Evolutionary conservation across 2,113 vertebrate species (phyloP), one percentile per base, ranked within the genome.

Genomic region (Phyllostomus hastatus): DNA sequence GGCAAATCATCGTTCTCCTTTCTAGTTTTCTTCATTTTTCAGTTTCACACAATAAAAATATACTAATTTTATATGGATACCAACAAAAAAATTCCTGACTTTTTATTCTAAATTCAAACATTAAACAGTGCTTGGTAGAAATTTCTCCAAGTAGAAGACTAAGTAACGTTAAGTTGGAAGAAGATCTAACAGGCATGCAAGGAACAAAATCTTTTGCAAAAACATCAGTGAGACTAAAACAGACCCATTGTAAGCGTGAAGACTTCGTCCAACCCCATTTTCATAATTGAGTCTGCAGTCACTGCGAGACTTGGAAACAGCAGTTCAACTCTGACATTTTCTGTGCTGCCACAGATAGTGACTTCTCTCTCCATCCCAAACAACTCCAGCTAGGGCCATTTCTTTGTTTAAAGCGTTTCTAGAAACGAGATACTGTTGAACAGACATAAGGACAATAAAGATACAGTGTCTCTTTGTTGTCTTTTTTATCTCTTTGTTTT

Each of bases 261-360:
- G 93, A 85, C 72, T 78, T 84, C 76, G 93, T 95, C 96, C 89
- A 97, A 88, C 33, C 91, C 70, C 38, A 88, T 80, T 91, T 95
- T 88, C 70, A 88, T 91, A 78, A 81, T 90, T 70, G 54, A 93
- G 76, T 90, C 92, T 70, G 48, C 3, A 17, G 69, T 94, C 90
- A 80, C 79, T 84, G 95, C 87, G 84, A 83, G 82, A 85, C 61
- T 84, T 35, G n/a, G 95, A 81, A 93, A 81, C 33, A 50, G 70
- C 52, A 57, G 69, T 92, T 96, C 61, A 73, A 94, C 90, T 95
- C 75, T 96, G 96, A 94, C 96, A 91, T 96, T 97, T 97, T 41
- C 80, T 85, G 35, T 31, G 33, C 95, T 69, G 0, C 52, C 66
- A 52, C 8, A 88, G 67, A 83, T 26, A 91, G 82, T 57, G 38